Percentiles rank a stretch among this genome's conserved stretches.
Conservation (phyloP, 2,888 invertebrate genomes). For the Nowickia ferox region DNA sequence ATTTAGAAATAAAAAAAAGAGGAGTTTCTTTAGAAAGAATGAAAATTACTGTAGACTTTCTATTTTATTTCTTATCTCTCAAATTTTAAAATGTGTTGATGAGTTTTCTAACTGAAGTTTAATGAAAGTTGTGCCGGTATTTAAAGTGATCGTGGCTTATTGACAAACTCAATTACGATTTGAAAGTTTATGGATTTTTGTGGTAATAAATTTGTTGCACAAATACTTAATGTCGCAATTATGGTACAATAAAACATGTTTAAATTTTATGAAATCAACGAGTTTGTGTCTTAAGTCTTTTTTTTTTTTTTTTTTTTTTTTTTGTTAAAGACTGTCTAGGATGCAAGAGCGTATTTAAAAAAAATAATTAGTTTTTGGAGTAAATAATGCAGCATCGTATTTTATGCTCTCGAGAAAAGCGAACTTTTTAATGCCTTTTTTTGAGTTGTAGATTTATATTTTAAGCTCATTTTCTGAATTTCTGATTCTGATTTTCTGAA, state of each 20-base stretch:
- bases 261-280: conserved; percentile 19
- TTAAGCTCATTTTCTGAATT: too few species aligned
- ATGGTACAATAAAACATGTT: conserved; percentile 33
- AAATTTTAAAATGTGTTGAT: conserved; percentile 31
- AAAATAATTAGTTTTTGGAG: too few species aligned
- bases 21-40: conserved; percentile 30
- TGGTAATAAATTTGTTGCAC: conserved; percentile 32
- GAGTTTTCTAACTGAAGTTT: conserved; percentile 22
- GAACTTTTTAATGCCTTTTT: too few species aligned
- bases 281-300: conserved; percentile 36
- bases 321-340: background rate
- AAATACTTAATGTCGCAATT: conserved; percentile 42
- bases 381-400: too few species aligned
- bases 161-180: conserved; percentile 44
- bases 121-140: conserved; percentile 55
- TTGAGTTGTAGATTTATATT: too few species aligned
- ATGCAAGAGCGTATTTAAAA: background rate
- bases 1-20: conserved; percentile 24
- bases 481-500: too few species aligned
- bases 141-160: conserved; percentile 9
- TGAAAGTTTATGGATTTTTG: conserved; percentile 60
- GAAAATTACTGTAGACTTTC: conserved; percentile 52
- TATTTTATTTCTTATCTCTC: conserved; percentile 33
- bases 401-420: too few species aligned
- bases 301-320: background rate